Evolutionary conservation across 2,113 vertebrate genomes (phyloP).

Genomic region (Sitta europaea): DNA sequence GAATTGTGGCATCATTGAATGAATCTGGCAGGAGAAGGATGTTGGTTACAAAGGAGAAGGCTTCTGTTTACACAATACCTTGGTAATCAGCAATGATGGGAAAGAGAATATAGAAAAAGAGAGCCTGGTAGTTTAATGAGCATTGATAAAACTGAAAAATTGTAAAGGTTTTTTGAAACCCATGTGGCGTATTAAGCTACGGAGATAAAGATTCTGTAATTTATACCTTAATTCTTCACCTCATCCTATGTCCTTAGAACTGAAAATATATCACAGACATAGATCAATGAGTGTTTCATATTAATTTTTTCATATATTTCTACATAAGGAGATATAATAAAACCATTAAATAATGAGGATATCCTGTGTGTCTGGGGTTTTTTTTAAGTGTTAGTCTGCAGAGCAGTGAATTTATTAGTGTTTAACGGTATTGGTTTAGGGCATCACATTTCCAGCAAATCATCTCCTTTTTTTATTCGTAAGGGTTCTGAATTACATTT

Average conservation of each 20-base stretch:
- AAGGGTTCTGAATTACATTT: conserved; percentile 4
- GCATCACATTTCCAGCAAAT: neutral
- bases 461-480: neutral
- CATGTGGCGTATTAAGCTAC: neutral
- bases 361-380: neutral
- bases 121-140: conserved; percentile 30
- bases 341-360: neutral
- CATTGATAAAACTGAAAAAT: conserved; percentile 7
- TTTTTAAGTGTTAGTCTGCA: neutral
- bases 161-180: neutral
- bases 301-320: neutral
- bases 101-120: conserved; percentile 30
- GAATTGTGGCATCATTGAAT: conserved; percentile 62
- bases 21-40: conserved; percentile 51
- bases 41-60: conserved; percentile 48
- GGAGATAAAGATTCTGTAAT: neutral
- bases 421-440: neutral
- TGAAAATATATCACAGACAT: neutral
- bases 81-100: conserved; percentile 38
- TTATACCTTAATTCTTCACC: conserved; percentile 10
- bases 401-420: neutral
- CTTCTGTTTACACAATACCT: conserved; percentile 54
- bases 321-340: neutral
- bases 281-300: neutral
- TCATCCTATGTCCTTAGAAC: neutral